These are phyloP conservation scores for Copidosoma floridanum DNA, from an alignment of 1,140 invertebrate genomes.

Conservation along the genomic window DNA sequence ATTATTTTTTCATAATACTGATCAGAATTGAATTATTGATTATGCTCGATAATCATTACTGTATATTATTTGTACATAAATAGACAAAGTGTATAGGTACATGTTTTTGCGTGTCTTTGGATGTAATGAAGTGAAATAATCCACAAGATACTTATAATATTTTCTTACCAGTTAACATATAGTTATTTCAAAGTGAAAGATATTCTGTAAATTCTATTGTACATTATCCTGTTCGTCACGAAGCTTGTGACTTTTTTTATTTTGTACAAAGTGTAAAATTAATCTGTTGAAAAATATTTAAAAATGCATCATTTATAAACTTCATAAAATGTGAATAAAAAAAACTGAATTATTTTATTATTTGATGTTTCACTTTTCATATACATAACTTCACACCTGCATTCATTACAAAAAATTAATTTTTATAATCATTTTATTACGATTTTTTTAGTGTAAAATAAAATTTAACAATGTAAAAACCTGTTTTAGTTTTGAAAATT, in stretches of 20 bases:
- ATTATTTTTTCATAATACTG: constrained; percentile 20
- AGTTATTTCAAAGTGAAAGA: too few relatives aligned
- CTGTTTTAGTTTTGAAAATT: too few relatives aligned
- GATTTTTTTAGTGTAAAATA: neutral
- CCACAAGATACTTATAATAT: too few relatives aligned
- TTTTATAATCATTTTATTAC: neutral
- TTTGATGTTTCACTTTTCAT: neutral
- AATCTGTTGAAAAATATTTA: constrained; percentile 2
- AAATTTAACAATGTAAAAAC: neutral
- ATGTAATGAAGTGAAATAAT: too few relatives aligned
- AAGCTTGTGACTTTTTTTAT: constrained; percentile 6
- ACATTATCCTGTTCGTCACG: too few relatives aligned
- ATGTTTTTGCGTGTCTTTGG: too few relatives aligned
- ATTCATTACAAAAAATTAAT: neutral
- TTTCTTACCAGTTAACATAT: too few relatives aligned
- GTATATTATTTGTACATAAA: constrained; percentile 24
- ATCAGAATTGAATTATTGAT: too few relatives aligned
- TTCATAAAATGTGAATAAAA: neutral
- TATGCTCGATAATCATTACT: constrained; percentile 22
- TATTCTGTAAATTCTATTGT: too few relatives aligned
- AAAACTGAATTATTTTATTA: neutral
- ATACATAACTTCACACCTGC: neutral
- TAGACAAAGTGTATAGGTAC: too few relatives aligned
- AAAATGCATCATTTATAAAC: neutral
- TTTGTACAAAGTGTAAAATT: constrained; percentile 5